Conservation (phyloP, 2,797 vertebrate genomes). For the Helarctos malayanus region DNA sequence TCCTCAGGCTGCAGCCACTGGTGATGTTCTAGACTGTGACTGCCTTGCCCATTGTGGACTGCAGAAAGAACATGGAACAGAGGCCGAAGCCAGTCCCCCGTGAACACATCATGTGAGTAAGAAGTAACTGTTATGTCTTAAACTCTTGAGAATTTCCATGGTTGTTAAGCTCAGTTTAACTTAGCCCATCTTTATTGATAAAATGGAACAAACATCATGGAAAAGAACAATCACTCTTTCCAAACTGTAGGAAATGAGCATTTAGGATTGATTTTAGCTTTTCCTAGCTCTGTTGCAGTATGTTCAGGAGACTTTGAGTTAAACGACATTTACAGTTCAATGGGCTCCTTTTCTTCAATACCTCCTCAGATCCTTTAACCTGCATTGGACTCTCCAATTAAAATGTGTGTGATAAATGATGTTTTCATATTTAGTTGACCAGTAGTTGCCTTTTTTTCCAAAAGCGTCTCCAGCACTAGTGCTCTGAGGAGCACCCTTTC, state of each 20-base stretch:
- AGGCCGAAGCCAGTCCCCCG: neutral
- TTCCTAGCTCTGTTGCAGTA: neutral
- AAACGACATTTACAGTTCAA: neutral
- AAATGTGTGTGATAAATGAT: neutral
- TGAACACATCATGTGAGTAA: neutral
- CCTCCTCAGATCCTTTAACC: neutral
- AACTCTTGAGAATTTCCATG: neutral
- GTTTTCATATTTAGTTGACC: constrained; percentile 9
- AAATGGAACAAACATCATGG: neutral
- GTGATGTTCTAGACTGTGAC: neutral
- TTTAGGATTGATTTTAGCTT: neutral
- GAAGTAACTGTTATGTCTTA: neutral
- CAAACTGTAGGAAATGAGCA: neutral
- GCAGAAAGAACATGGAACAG: neutral
- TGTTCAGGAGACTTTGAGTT: neutral
- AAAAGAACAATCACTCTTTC: constrained; percentile 9
- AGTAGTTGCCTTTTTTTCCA: neutral
- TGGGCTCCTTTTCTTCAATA: neutral
- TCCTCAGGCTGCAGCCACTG: neutral
- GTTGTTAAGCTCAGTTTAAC: neutral
- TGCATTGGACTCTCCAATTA: neutral
- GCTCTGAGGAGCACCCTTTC: neutral
- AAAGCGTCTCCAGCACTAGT: neutral
- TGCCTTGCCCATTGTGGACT: neutral
- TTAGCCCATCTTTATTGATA: neutral